Base-by-base conservation (phyloP, 2,113 vertebrate genomes). In the Ariopsis seemanni region DNA sequence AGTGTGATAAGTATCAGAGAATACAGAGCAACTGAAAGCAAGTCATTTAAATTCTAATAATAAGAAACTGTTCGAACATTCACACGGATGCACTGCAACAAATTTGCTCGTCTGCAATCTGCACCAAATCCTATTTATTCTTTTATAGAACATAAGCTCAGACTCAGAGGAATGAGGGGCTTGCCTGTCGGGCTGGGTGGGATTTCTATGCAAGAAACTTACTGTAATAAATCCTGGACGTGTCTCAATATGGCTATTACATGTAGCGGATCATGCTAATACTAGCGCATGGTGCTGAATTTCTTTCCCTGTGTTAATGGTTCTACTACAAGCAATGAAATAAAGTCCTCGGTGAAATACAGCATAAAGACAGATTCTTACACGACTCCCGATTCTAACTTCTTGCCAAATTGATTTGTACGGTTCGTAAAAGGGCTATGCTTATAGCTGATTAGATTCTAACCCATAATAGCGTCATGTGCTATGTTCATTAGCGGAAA, bases 11-110 rank as follows among this genome's bases (percentile, higher is more conserved):
- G 93, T 93, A 96, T 95, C 95, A 94, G 65, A 92, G 89, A 94
- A 93, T 93, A 95, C 93, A 95, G 94, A 94, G 94, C 92, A 90
- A 94, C 93, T 94, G 94, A 95, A 95, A 94, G 93, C 93, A 94
- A 94, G 93, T 95, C 94, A 95, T 95, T 95, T 95, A 93, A 95
- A 95, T 95, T 94, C 92, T 94, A 95, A 95, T 95, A 95, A 95
- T 94, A 95, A 94, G 92, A 95, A 95, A 94, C 90, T 95, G 95
- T 95, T 95, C 92, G 92, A 95, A 95, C 95, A 95, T 95, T 94
- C 93, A 93, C 89, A 92, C 90, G 91, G 92, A 94, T 92, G 93
- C 93, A 93, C 91, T 93, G 92, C 93, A 94, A 95, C 94, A 94
- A 94, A 94, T 95, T 95, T 89, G 77, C 85, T 92, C 89, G 84